Conservation (phyloP, 2,797 vertebrate species). For the Chaetophractus vellerosus region DNA sequence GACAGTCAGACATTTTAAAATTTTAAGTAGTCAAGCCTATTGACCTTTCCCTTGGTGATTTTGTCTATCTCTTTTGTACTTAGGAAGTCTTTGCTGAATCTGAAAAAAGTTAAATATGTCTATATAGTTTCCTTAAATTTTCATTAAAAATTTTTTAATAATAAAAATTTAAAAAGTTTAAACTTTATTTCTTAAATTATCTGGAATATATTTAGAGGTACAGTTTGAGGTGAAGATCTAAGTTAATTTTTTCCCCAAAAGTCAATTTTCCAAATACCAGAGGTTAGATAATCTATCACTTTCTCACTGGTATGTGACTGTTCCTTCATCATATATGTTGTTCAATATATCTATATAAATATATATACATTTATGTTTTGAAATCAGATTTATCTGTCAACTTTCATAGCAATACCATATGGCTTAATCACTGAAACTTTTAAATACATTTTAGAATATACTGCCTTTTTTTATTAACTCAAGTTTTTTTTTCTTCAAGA, state of each 20-base stretch:
- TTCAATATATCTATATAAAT: neutral
- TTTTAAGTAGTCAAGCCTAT: neutral
- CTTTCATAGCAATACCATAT: neutral
- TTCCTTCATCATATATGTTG: neutral
- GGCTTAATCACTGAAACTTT: neutral
- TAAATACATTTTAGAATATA: conserved; percentile 11
- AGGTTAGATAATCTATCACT: neutral
- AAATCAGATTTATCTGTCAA: neutral
- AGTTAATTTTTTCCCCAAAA: conserved; percentile 26
- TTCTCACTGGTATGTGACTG: neutral
- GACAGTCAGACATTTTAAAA: neutral
- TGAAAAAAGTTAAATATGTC: conserved; percentile 33
- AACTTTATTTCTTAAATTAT: neutral
- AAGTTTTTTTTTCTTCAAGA: neutral
- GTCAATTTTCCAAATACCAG: neutral
- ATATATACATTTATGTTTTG: neutral
- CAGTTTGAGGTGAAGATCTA: neutral
- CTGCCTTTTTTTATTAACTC: neutral
- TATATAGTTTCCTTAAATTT: neutral
- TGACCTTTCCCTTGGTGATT: neutral
- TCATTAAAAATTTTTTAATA: neutral
- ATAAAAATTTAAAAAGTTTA: too few relatives aligned
- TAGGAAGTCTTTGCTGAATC: neutral
- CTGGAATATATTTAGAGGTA: neutral
- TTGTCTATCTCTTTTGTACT: neutral